These are phyloP conservation scores for Charanyca ferruginea DNA, from an alignment of 2,888 invertebrate genomes.

Conservation along the genomic window DNA sequence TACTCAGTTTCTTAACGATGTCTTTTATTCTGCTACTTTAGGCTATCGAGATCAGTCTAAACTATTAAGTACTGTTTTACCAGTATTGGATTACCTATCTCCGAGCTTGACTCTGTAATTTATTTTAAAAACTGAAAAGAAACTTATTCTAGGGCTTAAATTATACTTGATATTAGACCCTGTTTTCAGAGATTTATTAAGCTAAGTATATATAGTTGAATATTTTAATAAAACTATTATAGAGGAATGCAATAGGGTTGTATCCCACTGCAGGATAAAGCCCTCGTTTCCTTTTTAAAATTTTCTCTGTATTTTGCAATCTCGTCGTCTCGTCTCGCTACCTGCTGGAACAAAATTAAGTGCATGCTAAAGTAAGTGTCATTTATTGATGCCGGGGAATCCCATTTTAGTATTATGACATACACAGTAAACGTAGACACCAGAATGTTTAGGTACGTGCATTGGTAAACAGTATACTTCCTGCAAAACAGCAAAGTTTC, in stretches of 20 bases:
- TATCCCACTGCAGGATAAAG: neutral
- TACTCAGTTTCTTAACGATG: too few species aligned
- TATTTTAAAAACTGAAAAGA: neutral
- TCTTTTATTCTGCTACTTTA: neutral
- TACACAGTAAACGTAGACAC: too few species aligned
- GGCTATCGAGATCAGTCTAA: neutral
- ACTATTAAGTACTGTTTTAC: neutral
- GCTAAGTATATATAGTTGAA: neutral
- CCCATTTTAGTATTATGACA: too few species aligned
- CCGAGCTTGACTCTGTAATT: neutral
- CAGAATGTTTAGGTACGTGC: too few species aligned
- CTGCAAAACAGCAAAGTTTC: neutral
- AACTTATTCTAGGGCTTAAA: neutral
- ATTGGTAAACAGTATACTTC: conserved; percentile 8
- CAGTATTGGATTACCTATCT: neutral
- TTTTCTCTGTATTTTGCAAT: too few species aligned
- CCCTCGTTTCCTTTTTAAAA: neutral
- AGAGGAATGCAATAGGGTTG: too few species aligned
- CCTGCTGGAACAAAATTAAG: too few species aligned
- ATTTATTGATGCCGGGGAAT: too few species aligned
- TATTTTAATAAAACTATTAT: neutral
- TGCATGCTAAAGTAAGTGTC: too few species aligned
- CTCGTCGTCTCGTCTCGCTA: too few species aligned
- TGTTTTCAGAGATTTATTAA: neutral
- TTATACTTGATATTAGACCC: neutral